These are phyloP conservation scores for Deroplatys truncata DNA, from an alignment of 2,888 invertebrate species.

Conservation along the genomic window DNA sequence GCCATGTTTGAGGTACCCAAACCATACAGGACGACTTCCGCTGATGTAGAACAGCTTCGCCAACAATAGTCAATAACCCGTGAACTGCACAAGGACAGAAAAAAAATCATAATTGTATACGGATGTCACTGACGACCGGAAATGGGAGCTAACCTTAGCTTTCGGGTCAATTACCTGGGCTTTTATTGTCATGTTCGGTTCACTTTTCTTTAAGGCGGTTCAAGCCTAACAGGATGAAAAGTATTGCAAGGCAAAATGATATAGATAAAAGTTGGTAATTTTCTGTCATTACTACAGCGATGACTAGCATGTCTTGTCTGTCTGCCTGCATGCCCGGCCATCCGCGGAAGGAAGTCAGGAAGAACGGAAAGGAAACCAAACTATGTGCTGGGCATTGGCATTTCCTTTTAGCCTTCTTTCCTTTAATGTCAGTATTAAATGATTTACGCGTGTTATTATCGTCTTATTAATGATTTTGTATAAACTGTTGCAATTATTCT, in stretches of 20 bases:
- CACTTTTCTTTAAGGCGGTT: background rate
- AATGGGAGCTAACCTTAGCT: background rate
- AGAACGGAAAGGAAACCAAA: background rate
- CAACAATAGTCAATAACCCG: background rate
- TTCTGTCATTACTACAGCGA: conserved; percentile 1
- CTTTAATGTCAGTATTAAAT: too few relatives aligned
- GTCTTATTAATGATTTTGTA: too few relatives aligned
- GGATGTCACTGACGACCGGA: background rate
- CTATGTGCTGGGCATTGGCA: too few relatives aligned
- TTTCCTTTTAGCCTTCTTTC: background rate
- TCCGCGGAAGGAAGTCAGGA: background rate
- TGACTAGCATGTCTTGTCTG: background rate
- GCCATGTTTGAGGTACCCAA: background rate
- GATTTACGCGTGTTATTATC: too few relatives aligned
- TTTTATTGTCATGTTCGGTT: background rate
- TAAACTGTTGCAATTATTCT: too few relatives aligned
- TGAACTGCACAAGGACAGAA: background rate
- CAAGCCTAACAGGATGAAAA: background rate
- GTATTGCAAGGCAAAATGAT: background rate
- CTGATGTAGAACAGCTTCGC: background rate
- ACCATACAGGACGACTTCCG: background rate
- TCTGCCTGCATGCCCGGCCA: background rate
- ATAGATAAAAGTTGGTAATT: conserved; percentile 3
- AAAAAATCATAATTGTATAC: background rate
- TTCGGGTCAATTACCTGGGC: conserved; percentile 2